Evolutionary conservation across 2,113 vertebrate genomes (phyloP).

Genomic region (Otus sunia): DNA sequence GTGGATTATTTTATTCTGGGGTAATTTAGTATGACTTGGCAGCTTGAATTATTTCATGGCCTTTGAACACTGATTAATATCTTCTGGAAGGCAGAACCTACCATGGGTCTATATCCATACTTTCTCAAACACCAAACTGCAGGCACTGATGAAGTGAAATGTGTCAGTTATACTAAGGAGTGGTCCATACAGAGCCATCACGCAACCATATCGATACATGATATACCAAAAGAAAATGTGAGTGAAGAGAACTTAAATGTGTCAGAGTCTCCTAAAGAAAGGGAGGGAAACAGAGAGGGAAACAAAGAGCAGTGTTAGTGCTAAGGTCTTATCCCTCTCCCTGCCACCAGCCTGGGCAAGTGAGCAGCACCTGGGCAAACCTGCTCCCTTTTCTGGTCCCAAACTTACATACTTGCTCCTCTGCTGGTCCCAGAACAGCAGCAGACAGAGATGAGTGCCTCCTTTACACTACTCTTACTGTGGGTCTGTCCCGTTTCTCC

Average conservation of each 20-base stretch:
- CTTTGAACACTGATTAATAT: background rate
- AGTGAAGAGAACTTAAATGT: background rate
- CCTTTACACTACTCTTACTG: background rate
- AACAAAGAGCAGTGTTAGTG: background rate
- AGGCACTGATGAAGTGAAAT: background rate
- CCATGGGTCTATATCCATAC: background rate
- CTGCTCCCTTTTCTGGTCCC: background rate
- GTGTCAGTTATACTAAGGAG: background rate
- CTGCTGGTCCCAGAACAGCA: background rate
- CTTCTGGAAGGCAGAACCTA: background rate
- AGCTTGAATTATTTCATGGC: background rate
- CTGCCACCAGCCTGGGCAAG: background rate
- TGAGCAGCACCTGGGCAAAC: background rate
- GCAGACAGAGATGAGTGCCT: background rate
- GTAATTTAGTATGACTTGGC: background rate
- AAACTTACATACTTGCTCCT: background rate
- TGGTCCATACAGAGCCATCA: background rate
- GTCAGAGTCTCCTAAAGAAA: background rate
- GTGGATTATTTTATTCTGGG: background rate
- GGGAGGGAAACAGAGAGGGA: background rate
- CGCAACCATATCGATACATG: background rate
- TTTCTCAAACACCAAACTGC: background rate
- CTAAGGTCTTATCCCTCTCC: background rate
- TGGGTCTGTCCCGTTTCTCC: background rate
- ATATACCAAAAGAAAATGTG: background rate